Evolutionary conservation across 2,888 invertebrate genomes (phyloP).

Genomic region (Calliphora vomitoria): DNA sequence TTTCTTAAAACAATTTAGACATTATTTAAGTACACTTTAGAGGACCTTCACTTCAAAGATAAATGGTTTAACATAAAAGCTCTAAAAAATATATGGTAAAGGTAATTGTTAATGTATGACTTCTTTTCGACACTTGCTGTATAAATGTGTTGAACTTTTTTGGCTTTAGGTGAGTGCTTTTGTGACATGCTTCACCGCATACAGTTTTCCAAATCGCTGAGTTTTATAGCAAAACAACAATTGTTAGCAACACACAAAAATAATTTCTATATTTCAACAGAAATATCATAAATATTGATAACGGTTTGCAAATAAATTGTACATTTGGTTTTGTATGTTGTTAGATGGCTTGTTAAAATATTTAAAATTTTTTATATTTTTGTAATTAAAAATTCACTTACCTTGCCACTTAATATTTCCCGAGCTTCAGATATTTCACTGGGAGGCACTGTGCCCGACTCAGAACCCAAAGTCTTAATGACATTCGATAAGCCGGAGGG

Average conservation of each 20-base stretch:
- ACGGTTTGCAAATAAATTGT: constrained; percentile 1
- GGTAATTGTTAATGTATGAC: no score
- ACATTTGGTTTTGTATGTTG: background rate
- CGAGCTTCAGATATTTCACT: constrained; percentile 84
- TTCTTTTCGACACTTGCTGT: constrained; percentile 13
- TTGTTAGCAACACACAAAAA: constrained; percentile 20
- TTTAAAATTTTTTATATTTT: background rate
- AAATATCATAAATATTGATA: constrained; percentile 32
- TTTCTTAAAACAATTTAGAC: no score
- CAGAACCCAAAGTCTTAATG: constrained; percentile 87
- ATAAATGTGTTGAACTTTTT: background rate
- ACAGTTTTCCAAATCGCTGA: constrained; percentile 52
- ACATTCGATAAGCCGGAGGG: constrained; percentile 91
- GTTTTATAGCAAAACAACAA: constrained; percentile 5
- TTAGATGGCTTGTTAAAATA: background rate
- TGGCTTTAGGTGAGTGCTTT: background rate
- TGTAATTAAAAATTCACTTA: constrained; percentile 74
- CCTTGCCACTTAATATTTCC: constrained; percentile 84
- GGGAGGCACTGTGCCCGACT: constrained; percentile 83
- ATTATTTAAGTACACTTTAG: no score
- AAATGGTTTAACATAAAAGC: no score
- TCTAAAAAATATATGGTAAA: no score
- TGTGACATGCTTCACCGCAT: constrained; percentile 22
- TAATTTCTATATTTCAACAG: constrained; percentile 35
- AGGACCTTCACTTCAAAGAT: no score